Evolutionary conservation across 2,797 vertebrate genomes (phyloP).

Genomic region (Ibycter americanus): DNA sequence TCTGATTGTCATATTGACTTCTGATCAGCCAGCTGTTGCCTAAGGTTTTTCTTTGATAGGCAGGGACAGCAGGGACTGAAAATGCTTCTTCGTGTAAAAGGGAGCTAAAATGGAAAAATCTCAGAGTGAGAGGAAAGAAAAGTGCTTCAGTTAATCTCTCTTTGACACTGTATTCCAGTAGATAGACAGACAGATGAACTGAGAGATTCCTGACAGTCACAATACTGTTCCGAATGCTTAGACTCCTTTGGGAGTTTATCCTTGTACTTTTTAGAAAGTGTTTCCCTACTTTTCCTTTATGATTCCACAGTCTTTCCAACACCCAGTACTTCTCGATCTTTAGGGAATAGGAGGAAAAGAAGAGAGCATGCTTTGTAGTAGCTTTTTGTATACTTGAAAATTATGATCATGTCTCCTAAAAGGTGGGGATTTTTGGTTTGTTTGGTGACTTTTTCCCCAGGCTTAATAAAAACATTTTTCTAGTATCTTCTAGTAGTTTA

Average conservation of each 20-base stretch:
- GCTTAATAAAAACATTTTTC: background rate
- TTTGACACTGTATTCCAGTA: background rate
- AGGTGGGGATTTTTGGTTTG: accelerated
- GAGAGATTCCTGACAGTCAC: background rate
- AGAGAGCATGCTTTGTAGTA: background rate
- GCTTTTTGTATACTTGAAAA: background rate
- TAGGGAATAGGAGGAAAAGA: background rate
- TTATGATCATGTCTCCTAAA: background rate
- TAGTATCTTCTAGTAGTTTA: background rate
- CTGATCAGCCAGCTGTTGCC: background rate
- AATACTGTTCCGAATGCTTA: background rate
- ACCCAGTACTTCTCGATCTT: background rate
- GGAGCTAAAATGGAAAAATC: background rate
- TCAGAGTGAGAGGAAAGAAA: background rate
- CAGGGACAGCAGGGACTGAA: background rate
- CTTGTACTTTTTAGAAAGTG: background rate
- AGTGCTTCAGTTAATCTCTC: background rate
- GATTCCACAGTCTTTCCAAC: background rate
- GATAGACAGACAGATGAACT: background rate
- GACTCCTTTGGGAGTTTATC: background rate
- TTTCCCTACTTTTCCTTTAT: background rate
- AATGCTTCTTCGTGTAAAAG: background rate
- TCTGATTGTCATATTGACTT: constrained; percentile 19
- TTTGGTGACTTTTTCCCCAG: background rate
- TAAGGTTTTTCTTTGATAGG: background rate